A percentile compares a stretch with the other conserved stretches of the same genome.
These are phyloP conservation scores for Caenorhabditis sp. DNA, from an alignment of 2,888 invertebrate genomes.

Conservation along the genomic window DNA sequence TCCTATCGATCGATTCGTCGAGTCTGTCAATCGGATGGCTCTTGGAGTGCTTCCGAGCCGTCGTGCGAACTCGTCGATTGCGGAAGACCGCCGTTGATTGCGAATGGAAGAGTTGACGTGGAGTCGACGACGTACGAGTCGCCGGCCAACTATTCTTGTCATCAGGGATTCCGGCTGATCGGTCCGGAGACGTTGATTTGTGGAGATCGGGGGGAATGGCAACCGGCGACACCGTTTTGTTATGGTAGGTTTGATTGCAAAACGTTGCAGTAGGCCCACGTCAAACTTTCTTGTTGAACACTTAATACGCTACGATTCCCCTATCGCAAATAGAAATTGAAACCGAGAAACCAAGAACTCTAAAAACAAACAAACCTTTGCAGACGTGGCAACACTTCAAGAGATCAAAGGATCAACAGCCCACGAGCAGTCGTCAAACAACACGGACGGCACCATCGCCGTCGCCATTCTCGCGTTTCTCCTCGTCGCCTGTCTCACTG, in stretches of 20 bases:
- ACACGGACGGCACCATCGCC: slow-evolving; percentile 64
- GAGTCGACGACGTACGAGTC: slow-evolving; percentile 70
- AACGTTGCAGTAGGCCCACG: no score
- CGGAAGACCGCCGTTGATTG: slow-evolving; percentile 70
- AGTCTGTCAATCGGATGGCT: slow-evolving; percentile 70
- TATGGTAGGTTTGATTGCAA: no score
- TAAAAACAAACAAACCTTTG: no score
- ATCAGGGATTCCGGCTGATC: slow-evolving; percentile 73
- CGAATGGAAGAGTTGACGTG: slow-evolving; percentile 70
- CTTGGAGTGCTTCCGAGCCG: slow-evolving; percentile 70
- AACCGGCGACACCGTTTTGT: slow-evolving; percentile 76
- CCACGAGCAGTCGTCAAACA: slow-evolving; percentile 30
- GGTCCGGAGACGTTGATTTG: slow-evolving; percentile 74
- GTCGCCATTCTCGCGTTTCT: slow-evolving; percentile 69
- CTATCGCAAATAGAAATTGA: no score
- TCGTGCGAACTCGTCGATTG: slow-evolving; percentile 72
- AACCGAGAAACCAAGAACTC: no score
- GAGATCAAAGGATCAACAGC: slow-evolving; percentile 69
- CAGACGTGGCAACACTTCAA: slow-evolving; percentile 73
- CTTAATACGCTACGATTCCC: no score
- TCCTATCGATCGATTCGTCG: slow-evolving; percentile 63
- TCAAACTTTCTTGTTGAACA: no score
- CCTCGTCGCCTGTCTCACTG: slow-evolving; percentile 67
- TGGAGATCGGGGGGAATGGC: slow-evolving; percentile 72
- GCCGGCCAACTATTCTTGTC: slow-evolving; percentile 72